phyloP scores from a whole-genome alignment of 2,888 invertebrate genomes.

The Oscheius sp. region DNA sequence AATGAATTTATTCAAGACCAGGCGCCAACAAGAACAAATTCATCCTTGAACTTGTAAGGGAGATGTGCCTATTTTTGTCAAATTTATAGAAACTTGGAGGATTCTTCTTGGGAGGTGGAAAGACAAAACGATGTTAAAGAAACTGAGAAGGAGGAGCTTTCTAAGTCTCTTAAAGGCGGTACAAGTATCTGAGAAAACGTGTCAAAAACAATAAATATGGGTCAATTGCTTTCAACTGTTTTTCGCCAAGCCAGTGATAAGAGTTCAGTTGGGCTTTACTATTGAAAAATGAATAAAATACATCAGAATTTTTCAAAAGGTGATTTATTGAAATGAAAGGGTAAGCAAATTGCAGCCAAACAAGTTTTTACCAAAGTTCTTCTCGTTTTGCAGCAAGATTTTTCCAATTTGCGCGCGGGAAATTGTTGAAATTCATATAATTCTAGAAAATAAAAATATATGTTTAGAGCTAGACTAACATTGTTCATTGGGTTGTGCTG shows the following conservation, averaged over 20 bases:
- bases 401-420: constrained; percentile 1
- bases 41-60: neutral
- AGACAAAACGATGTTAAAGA: neutral
- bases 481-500: constrained; percentile 4
- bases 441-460: neutral
- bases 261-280: no score
- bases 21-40: constrained; percentile 7
- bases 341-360: no score
- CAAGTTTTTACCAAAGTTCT: no score
- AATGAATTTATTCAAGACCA: constrained; percentile 19
- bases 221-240: no score
- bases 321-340: no score
- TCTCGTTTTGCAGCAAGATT: neutral
- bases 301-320: no score
- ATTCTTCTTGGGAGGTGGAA: neutral
- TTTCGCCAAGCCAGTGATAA: no score
- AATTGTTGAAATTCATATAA: neutral
- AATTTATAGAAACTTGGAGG: constrained; percentile 2
- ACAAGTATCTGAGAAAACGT: no score
- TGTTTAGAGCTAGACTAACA: neutral
- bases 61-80: neutral
- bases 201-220: no score
- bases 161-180: no score
- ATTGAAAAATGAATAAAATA: no score
- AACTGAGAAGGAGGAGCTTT: no score